Evolutionary conservation across 2,888 invertebrate species (phyloP).

Genomic region (Macrosiphum euphorbiae): DNA sequence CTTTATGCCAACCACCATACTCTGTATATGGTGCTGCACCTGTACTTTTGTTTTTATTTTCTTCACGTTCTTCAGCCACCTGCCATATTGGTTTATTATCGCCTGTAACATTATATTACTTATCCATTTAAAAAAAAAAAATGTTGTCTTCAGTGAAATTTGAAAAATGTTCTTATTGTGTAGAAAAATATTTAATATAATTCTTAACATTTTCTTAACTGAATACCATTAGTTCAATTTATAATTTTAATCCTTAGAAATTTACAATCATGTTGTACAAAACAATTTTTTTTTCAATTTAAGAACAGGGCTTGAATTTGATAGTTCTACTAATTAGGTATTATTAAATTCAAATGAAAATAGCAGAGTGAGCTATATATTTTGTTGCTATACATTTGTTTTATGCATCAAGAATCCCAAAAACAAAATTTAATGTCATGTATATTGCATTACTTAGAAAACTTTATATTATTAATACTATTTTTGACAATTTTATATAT

Average conservation of each 20-base stretch:
- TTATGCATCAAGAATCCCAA: not conserved
- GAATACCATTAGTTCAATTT: not conserved
- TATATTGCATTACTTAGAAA: not conserved
- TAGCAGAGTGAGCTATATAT: not conserved
- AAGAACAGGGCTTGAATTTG: not conserved
- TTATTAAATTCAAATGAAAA: not conserved
- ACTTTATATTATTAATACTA: not conserved
- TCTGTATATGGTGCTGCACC: conserved; percentile 92
- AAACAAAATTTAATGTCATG: not conserved
- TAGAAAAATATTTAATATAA: conserved; percentile 26
- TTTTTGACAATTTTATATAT: not conserved
- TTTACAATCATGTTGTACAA: not conserved
- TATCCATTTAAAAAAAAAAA: conserved; percentile 62
- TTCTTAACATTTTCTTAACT: not conserved
- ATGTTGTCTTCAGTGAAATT: conserved; percentile 47
- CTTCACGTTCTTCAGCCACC: conserved; percentile 98
- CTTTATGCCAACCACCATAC: conserved; percentile 95
- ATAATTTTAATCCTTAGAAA: not conserved
- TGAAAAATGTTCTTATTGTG: conserved; percentile 45
- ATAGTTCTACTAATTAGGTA: not conserved
- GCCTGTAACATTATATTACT: conserved; percentile 72
- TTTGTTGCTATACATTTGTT: not conserved
- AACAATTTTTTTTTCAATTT: not conserved
- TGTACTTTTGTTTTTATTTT: conserved; percentile 90
- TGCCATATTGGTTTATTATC: conserved; percentile 98